phyloP scores from a whole-genome alignment of 2,888 invertebrate species.

The Diaperis boleti region DNA sequence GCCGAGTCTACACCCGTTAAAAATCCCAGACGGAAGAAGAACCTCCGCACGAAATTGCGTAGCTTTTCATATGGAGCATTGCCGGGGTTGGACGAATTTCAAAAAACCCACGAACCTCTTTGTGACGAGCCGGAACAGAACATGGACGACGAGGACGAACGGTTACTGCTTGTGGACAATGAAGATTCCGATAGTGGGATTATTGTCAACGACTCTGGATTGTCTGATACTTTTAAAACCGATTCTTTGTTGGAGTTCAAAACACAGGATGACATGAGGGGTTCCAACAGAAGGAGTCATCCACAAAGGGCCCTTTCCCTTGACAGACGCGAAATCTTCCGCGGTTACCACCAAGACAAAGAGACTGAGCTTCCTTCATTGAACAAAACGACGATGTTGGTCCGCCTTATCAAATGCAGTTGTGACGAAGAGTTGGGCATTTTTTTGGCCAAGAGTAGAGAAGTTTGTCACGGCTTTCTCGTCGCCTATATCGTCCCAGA shows the following conservation, averaged over 20 bases:
- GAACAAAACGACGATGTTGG: conserved; percentile 22
- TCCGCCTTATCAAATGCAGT: conserved; percentile 9
- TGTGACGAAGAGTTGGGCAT: conserved; percentile 76
- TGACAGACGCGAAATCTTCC: conserved; percentile 69
- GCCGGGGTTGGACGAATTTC: conserved; percentile 79
- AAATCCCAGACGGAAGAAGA: conserved; percentile 63
- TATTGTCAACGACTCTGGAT: conserved; percentile 79
- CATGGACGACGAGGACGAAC: conserved; percentile 66
- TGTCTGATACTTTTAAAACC: conserved; percentile 68
- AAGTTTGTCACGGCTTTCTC: conserved; percentile 74
- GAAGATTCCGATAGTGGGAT: conserved; percentile 84
- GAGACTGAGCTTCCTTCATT: not conserved
- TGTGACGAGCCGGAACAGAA: conserved; percentile 72
- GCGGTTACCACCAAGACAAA: conserved; percentile 11
- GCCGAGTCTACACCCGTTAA: conserved; percentile 50
- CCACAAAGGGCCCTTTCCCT: conserved; percentile 70
- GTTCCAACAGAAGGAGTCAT: conserved; percentile 43
- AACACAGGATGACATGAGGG: conserved; percentile 50
- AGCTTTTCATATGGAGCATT: conserved; percentile 82
- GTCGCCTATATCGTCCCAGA: conserved; percentile 80
- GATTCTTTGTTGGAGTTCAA: conserved; percentile 17
- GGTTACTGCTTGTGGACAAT: conserved; percentile 71
- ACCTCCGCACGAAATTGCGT: conserved; percentile 59
- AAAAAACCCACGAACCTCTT: conserved; percentile 72
- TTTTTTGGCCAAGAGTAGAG: conserved; percentile 76